Evolutionary conservation across 1,140 invertebrate genomes (phyloP).

Genomic region (Drosophila sucinea): DNA sequence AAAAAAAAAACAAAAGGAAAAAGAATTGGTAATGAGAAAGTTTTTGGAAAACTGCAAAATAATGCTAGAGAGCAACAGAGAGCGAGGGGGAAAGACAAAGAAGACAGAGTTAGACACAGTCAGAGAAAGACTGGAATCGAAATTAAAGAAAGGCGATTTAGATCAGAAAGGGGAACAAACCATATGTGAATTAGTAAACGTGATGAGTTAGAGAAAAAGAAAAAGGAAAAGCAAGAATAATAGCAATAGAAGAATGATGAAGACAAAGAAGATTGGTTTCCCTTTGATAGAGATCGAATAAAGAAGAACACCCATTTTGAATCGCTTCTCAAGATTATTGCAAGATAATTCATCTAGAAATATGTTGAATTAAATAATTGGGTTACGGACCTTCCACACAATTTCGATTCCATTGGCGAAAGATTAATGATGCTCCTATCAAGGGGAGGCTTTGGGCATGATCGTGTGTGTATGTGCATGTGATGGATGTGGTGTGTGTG

Average conservation of each 20-base stretch:
- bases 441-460: background rate
- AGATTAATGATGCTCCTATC: background rate
- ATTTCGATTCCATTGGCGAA: slow-evolving; percentile 5
- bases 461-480: background rate
- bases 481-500: slow-evolving; percentile 19
- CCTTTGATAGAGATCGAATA: too few species aligned
- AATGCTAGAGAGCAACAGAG: slow-evolving; percentile 16
- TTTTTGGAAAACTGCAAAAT: background rate
- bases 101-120: background rate
- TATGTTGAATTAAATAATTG: too few species aligned
- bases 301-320: too few species aligned
- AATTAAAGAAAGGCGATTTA: background rate
- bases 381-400: background rate
- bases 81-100: slow-evolving; percentile 10
- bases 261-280: too few species aligned
- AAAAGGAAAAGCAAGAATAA: too few species aligned
- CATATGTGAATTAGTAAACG: too few species aligned
- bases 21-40: slow-evolving; percentile 24
- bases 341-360: too few species aligned
- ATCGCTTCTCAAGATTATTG: too few species aligned
- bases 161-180: background rate
- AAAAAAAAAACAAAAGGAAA: slow-evolving; percentile 19
- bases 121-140: background rate
- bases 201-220: too few species aligned
- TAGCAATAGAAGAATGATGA: too few species aligned